Evolutionary conservation across 2,888 invertebrate species (phyloP), one percentile per base, ranked within the genome.

Genomic region (Platycnemis pennipes): DNA sequence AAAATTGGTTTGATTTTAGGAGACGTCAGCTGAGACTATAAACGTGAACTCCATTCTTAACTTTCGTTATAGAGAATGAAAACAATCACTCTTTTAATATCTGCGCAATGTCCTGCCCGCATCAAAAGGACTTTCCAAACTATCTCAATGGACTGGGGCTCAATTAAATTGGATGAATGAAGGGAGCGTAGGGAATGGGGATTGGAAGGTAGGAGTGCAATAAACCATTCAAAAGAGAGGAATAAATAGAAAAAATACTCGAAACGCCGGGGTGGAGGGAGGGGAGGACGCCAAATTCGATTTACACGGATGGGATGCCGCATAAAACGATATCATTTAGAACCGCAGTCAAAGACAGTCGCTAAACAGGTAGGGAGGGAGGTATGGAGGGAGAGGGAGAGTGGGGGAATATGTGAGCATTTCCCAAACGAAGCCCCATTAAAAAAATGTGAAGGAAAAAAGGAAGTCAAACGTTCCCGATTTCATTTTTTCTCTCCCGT

Each of bases 261-360:
- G 77, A 77, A 1, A 26, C 31, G 77, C 77, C 31, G 77, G n/a
- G n/a, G n/a, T n/a, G n/a, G n/a, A n/a, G n/a, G n/a, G n/a, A n/a
- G n/a, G n/a, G n/a, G n/a, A 37, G 77, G 16, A 77, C 77, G 77
- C 31, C 22, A 77, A 77, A 77, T 77, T 77, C 77, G 77, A 77
- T 77, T 77, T 77, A 77, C 77, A 77, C 77, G 77, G 77, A 77
- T 77, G 77, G 77, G 77, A 77, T 77, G 77, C 77, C 37, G 77
- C 77, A 77, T 77, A 77, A 77, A 77, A 77, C 77, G 77, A 77
- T 77, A 77, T 37, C 77, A 77, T 77, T 77, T 37, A 37, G 77
- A 77, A 77, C 77, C 77, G 77, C 77, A 77, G 77, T 77, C 77
- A 77, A 77, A 77, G 77, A 77, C 77, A 77, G 77, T 77, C 77